These are phyloP conservation scores for Sesamia nonagrioides DNA, from an alignment of 1,140 invertebrate species.

Conservation along the genomic window DNA sequence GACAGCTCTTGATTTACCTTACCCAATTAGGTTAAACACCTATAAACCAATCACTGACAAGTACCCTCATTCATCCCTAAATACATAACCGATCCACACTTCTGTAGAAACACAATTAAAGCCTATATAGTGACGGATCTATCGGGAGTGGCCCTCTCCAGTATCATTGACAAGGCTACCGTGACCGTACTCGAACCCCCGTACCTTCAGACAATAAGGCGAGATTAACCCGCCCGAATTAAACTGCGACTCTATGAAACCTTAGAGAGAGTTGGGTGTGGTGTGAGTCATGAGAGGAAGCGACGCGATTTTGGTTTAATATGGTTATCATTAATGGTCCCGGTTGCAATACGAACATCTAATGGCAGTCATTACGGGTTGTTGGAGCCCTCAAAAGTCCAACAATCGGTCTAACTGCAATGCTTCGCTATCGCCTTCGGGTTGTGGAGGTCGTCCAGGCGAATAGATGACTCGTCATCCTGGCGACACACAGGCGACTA, in stretches of 20 bases:
- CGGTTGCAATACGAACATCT: too few species aligned
- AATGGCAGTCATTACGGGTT: too few species aligned
- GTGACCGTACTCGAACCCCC: constrained; percentile 58
- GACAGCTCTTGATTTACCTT: neutral
- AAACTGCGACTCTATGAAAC: constrained; percentile 73
- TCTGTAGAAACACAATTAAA: constrained; percentile 39
- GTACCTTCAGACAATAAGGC: constrained; percentile 67
- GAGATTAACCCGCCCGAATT: constrained; percentile 80
- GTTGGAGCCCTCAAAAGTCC: too few species aligned
- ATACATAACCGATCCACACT: constrained; percentile 3
- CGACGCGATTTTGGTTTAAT: neutral
- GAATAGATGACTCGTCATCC: too few species aligned
- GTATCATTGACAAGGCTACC: constrained; percentile 49
- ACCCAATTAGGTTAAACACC: neutral
- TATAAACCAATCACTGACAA: neutral
- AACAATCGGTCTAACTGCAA: too few species aligned
- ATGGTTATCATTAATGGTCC: too few species aligned
- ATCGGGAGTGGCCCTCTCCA: constrained; percentile 3
- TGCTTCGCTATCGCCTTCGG: too few species aligned
- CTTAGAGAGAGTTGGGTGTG: constrained; percentile 57
- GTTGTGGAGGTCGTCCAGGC: too few species aligned
- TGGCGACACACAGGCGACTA: too few species aligned
- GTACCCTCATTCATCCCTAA: neutral
- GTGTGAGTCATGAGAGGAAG: constrained; percentile 47
- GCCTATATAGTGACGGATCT: constrained; percentile 1